A percentile compares a stretch with the other conserved stretches of the same genome.
Evolutionary conservation across 2,888 invertebrate genomes (phyloP).

Genomic region (Salpingus planirostris): DNA sequence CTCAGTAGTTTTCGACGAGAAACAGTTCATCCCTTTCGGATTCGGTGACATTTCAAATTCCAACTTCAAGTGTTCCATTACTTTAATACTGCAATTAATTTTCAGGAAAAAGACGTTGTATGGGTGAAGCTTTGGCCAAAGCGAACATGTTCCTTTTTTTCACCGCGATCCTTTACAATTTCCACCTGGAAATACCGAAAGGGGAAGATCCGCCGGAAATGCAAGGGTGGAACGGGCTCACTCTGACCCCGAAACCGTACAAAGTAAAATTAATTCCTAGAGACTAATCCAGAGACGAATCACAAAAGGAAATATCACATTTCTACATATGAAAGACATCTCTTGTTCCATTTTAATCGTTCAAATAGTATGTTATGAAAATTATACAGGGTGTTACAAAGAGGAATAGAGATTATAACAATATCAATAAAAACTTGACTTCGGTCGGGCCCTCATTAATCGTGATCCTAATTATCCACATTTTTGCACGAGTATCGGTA

Average conservation of each 20-base stretch:
- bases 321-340: background rate
- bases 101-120: constrained; percentile 54
- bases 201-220: constrained; percentile 21
- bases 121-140: constrained; percentile 55
- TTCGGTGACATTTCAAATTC: constrained; percentile 43
- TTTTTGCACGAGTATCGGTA: too few relatives aligned
- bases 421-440: too few relatives aligned
- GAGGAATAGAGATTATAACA: too few relatives aligned
- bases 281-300: constrained; percentile 17
- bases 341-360: constrained; percentile 1
- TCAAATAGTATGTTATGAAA: background rate
- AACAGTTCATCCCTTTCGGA: constrained; percentile 56
- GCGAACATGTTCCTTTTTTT: constrained; percentile 52
- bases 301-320: background rate
- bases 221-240: constrained; percentile 34
- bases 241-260: constrained; percentile 36
- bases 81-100: constrained; percentile 16
- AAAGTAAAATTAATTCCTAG: constrained; percentile 25
- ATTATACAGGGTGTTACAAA: too few relatives aligned
- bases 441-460: too few relatives aligned
- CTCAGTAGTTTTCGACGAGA: constrained; percentile 39
- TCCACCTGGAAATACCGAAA: constrained; percentile 33
- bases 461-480: too few relatives aligned
- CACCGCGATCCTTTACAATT: constrained; percentile 50
- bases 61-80: background rate